Base-by-base conservation (phyloP, 1,140 invertebrate species). In the Chrysopa pallens region DNA sequence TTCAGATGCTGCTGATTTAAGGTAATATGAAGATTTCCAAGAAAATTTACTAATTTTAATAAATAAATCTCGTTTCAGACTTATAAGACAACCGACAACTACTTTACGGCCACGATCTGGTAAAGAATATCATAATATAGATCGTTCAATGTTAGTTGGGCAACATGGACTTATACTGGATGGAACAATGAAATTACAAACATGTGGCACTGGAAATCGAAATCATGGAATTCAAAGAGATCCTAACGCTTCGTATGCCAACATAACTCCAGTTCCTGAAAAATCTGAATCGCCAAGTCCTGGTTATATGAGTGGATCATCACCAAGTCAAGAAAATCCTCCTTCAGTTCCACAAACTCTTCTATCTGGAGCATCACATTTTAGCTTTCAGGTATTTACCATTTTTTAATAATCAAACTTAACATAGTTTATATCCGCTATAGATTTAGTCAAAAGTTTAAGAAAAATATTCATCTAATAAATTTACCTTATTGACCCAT, bases 81-180 rank as follows among this genome's bases (percentile, higher is more conserved):
- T 68, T 54, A 53, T 72, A 42, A 68, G 80, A 42, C 74, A 79
- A 40, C 75, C 80, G 6, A 76, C 80, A 5, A 84, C 78, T 36
- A 85, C 81, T 1, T 63, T 90, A 15, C 73, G 86, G 50, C 88
- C 88, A 2, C 69, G 87, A 4, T 88, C 84, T 6, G 86, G 88
- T n/a, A 85, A 85, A 51, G 86, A 91, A 58, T 92, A 91, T 61
- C 78, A 60, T 29, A 61, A 52, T 42, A 43, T 61, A 80, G 61
- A 81, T 80, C 54, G 23, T 12, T 15, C 38, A 11, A 14, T 17
- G 8, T 38, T 38, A 38, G 14, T 17, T 8, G 14, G 23, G 2
- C 9, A 8, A 3, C 14, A 17, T 6, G 23, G 8, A 13, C 17
- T 23, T 23, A 23, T 23, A 23, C 5, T 23, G 5, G 9, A 38